phyloP scores from a whole-genome alignment of 2,888 invertebrate species.

The Chrysolina americana region DNA sequence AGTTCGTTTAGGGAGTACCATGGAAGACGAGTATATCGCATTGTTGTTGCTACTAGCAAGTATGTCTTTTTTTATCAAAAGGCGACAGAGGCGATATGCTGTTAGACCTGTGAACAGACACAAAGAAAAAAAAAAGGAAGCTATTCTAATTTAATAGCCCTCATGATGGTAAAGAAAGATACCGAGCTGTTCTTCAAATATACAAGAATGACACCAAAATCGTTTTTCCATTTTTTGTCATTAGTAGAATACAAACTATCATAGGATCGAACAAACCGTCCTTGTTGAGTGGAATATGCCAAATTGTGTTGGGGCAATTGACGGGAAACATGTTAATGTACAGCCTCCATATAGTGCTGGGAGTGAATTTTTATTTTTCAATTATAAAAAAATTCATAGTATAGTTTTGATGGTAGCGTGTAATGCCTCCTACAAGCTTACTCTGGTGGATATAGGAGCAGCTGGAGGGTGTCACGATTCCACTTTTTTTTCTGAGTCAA shows the following conservation, averaged over 20 bases:
- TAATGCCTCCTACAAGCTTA: not conserved
- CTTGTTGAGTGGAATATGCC: not conserved
- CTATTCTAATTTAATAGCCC: too few relatives aligned
- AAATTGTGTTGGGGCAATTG: conserved; percentile 16
- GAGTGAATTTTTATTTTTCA: not conserved
- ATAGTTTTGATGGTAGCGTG: not conserved
- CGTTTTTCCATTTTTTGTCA: conserved; percentile 4
- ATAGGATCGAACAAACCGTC: not conserved
- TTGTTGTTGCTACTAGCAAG: too few relatives aligned
- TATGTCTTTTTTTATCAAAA: too few relatives aligned
- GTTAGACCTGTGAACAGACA: too few relatives aligned
- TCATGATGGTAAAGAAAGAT: too few relatives aligned
- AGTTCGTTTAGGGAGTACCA: too few relatives aligned
- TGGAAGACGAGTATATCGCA: too few relatives aligned
- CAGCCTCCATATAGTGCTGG: conserved; percentile 1
- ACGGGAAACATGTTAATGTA: conserved; percentile 9
- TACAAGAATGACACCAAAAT: too few relatives aligned
- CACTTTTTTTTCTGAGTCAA: not conserved
- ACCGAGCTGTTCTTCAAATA: too few relatives aligned
- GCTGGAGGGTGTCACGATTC: too few relatives aligned
- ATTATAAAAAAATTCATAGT: not conserved
- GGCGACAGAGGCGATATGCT: too few relatives aligned
- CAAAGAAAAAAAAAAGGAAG: too few relatives aligned
- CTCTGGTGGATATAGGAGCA: not conserved
- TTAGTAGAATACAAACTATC: not conserved